A percentile compares a stretch with the other conserved stretches of the same genome.
phyloP scores from a whole-genome alignment of 2,113 vertebrate species.

The Sorex fumeus region DNA sequence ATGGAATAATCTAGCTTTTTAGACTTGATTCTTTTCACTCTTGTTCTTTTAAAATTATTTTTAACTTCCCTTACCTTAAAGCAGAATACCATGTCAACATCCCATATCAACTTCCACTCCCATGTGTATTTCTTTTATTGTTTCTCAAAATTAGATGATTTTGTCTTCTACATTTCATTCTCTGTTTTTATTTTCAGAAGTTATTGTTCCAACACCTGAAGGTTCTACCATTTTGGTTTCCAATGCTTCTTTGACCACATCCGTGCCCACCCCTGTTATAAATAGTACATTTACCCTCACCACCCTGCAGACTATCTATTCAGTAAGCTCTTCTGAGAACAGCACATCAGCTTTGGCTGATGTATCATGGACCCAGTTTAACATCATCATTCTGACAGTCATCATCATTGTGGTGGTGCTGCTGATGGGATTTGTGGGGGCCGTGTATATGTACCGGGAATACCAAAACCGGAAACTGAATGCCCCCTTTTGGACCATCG shows the following conservation, averaged over 20 bases:
- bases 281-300: constrained; percentile 87
- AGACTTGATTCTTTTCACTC: constrained; percentile 44
- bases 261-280: constrained; percentile 83
- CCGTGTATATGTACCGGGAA: constrained; percentile 97
- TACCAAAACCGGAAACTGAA: constrained; percentile 99
- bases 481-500: constrained; percentile 99
- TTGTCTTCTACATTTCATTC: constrained; percentile 83
- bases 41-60: constrained; percentile 68
- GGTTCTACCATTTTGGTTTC: constrained; percentile 86
- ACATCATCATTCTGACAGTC: constrained; percentile 97
- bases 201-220: constrained; percentile 84
- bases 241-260: constrained; percentile 83
- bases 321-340: constrained; percentile 93
- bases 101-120: constrained; percentile 68
- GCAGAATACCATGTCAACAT: constrained; percentile 75
- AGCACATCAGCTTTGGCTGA: constrained; percentile 93
- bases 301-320: constrained; percentile 90
- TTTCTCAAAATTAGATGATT: constrained; percentile 80
- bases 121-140: constrained; percentile 79
- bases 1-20: constrained; percentile 43
- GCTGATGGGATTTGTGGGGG: constrained; percentile 96
- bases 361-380: constrained; percentile 99
- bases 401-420: constrained; percentile 97
- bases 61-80: constrained; percentile 65
- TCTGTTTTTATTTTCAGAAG: constrained; percentile 87